These are phyloP conservation scores for Sipha maydis DNA, from an alignment of 2,888 invertebrate genomes.

Conservation along the genomic window DNA sequence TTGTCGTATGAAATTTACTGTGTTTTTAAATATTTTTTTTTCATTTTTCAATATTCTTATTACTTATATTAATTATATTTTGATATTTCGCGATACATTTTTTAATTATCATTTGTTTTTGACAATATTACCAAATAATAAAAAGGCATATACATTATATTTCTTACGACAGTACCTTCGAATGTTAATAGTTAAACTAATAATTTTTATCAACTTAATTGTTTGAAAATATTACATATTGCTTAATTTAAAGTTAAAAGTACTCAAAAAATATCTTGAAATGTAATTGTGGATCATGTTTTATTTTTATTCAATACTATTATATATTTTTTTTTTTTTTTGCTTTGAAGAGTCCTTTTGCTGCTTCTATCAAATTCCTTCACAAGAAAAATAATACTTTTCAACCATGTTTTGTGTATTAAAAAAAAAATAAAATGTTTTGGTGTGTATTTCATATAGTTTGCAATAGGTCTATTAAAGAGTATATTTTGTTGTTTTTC, in stretches of 20 bases:
- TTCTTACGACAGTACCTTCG: background rate
- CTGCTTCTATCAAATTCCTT: too few species aligned
- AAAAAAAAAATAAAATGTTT: background rate
- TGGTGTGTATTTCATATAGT: background rate
- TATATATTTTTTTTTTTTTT: background rate
- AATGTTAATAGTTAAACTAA: background rate
- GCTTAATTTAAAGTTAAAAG: background rate
- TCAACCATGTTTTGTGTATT: background rate
- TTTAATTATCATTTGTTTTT: too few species aligned
- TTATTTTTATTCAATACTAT: background rate
- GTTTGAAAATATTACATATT: background rate
- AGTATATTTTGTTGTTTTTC: too few species aligned
- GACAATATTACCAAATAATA: too few species aligned
- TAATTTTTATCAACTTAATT: background rate
- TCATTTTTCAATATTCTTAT: background rate
- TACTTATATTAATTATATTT: too few species aligned
- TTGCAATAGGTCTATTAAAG: background rate
- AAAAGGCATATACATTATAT: background rate
- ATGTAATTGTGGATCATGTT: background rate
- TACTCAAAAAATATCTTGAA: too few species aligned
- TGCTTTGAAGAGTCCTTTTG: too few species aligned
- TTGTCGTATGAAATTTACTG: background rate
- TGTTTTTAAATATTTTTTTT: background rate
- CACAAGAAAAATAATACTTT: background rate
- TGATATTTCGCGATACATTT: too few species aligned